phyloP scores from a whole-genome alignment of 2,113 vertebrate genomes.

The Oxyura jamaicensis region DNA sequence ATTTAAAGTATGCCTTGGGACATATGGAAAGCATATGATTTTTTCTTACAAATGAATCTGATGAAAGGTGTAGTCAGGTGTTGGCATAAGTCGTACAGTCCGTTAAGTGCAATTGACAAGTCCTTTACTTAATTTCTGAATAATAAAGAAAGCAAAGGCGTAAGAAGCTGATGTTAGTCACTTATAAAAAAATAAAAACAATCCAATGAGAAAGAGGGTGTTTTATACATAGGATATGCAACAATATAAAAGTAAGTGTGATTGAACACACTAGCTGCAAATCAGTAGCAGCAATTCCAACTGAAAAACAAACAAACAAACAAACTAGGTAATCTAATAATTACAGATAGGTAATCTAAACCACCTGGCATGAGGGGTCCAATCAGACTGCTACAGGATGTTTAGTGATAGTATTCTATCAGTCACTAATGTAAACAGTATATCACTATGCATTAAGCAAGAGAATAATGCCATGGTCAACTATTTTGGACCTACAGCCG shows the following conservation, averaged over 20 bases:
- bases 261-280: background rate
- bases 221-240: background rate
- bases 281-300: background rate
- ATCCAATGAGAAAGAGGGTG: background rate
- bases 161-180: background rate
- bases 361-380: background rate
- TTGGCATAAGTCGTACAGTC: background rate
- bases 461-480: background rate
- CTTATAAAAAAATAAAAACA: background rate
- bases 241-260: background rate
- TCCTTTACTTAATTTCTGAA: background rate
- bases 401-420: background rate
- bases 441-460: background rate
- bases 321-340: no score
- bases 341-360: background rate
- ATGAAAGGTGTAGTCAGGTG: background rate
- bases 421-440: background rate
- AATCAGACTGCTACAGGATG: background rate
- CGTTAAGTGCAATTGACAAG: background rate
- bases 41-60: background rate
- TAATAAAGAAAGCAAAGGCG: background rate
- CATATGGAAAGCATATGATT: background rate
- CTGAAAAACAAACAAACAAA: background rate
- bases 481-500: background rate
- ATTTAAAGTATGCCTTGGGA: background rate